Base-by-base conservation (phyloP, 2,888 invertebrate genomes). In the Netelia melanura region DNA sequence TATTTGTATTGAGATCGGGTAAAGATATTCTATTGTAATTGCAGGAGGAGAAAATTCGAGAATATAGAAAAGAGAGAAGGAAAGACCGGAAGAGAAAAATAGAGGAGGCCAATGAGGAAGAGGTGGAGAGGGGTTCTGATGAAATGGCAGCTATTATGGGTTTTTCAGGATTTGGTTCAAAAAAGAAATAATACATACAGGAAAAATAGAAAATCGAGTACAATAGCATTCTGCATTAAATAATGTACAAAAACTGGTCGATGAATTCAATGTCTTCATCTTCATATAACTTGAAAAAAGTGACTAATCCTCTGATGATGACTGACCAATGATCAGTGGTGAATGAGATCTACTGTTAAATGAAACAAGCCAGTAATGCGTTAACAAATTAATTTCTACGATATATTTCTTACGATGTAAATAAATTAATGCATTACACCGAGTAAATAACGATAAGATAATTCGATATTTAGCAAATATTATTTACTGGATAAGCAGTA, bases 81-180 rank as follows among this genome's bases (percentile, higher is more conserved):
- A 97, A 98, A 92, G 98, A 99, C 90, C 97, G 97, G 87, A 98
- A 98, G 92, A 95, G 98, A 89, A 97, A 97, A 94, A 95, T 97
- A 1, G 97, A 97, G 87, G 97, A 97, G 86, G 94, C 94, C 9
- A 94, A 95, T 11, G 95, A 95, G 0, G 95, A 95, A n/a, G 94
- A 94, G 30, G 91, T 92, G 1, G 94, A 38, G 38, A 38, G 93
- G 43, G 93, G 93, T 1, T 91, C 92, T 0, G 95, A 95, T 67
- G 95, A 95, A 87, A 95, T 99, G 92, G 97, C 98, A 17, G 96
- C 97, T 88, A 96, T 99, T 86, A 99, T 99, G 99, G 99, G 99
- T 9, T 99, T 99, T 93, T 97, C 97, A 8, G 98, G 98, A 0
- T 99, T 99, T 94, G 98, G 98, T 8, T 96, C 97, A 3, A 96